phyloP scores from a whole-genome alignment of 2,113 vertebrate genomes.

The Urocynchramus pylzowi region DNA sequence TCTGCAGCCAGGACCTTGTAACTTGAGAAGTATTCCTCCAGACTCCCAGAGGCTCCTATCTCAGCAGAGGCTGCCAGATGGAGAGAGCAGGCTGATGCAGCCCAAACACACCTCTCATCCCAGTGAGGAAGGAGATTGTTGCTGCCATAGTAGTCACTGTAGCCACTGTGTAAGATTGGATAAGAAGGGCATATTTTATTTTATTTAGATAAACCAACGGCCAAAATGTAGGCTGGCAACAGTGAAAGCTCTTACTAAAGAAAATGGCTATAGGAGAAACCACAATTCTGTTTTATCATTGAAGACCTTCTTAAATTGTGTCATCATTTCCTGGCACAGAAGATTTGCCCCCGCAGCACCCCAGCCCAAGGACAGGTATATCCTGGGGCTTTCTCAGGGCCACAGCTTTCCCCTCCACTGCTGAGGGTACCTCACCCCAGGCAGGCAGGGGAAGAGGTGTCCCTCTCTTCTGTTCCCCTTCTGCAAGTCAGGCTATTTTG shows the following conservation, averaged over 20 bases:
- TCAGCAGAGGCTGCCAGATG: background rate
- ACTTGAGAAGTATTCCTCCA: background rate
- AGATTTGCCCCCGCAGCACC: background rate
- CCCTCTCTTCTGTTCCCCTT: background rate
- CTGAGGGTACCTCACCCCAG: background rate
- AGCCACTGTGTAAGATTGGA: background rate
- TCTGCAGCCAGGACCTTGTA: background rate
- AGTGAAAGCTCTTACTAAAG: background rate
- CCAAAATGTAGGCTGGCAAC: background rate
- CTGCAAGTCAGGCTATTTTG: background rate
- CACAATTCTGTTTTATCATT: rapidly evolving
- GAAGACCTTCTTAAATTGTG: background rate
- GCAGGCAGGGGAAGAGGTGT: background rate
- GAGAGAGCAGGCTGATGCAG: background rate
- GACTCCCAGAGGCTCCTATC: background rate
- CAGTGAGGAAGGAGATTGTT: background rate
- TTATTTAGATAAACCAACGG: background rate
- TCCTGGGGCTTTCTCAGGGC: background rate
- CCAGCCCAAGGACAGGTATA: rapidly evolving
- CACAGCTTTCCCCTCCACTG: background rate
- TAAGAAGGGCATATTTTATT: background rate
- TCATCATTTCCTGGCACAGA: background rate
- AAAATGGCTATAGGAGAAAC: background rate
- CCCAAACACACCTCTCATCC: background rate
- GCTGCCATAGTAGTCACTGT: background rate